These are phyloP conservation scores for Motacilla alba DNA, from an alignment of 2,113 vertebrate species.

Conservation along the genomic window DNA sequence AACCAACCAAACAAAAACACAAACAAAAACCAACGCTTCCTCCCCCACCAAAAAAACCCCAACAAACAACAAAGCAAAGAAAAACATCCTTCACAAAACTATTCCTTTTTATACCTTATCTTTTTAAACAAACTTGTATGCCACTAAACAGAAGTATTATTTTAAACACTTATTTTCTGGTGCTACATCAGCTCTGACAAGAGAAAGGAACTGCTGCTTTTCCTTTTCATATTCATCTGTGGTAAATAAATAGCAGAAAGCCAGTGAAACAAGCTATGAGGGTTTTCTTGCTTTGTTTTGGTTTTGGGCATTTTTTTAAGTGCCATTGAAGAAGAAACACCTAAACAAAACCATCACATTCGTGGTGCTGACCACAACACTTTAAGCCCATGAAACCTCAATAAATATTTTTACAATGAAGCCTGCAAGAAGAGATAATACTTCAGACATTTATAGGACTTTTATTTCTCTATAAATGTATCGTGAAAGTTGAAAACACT, in stretches of 20 bases:
- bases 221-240: background rate
- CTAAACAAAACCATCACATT: background rate
- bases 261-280: background rate
- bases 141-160: background rate
- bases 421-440: background rate
- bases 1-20: background rate
- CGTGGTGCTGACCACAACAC: background rate
- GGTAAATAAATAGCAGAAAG: background rate
- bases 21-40: background rate
- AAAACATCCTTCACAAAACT: background rate
- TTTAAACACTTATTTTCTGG: background rate
- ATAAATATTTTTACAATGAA: background rate
- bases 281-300: background rate
- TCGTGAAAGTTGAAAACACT: background rate
- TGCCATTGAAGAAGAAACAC: background rate
- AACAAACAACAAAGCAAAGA: background rate
- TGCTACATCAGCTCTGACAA: background rate
- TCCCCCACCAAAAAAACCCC: rapidly evolving
- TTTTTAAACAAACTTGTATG: background rate
- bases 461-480: background rate
- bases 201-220: background rate
- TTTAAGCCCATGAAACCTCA: background rate
- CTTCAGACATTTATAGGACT: background rate
- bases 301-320: background rate
- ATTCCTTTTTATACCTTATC: background rate